Conservation (phyloP, 2,797 vertebrate genomes). For the Neosalanx taihuensis region DNA sequence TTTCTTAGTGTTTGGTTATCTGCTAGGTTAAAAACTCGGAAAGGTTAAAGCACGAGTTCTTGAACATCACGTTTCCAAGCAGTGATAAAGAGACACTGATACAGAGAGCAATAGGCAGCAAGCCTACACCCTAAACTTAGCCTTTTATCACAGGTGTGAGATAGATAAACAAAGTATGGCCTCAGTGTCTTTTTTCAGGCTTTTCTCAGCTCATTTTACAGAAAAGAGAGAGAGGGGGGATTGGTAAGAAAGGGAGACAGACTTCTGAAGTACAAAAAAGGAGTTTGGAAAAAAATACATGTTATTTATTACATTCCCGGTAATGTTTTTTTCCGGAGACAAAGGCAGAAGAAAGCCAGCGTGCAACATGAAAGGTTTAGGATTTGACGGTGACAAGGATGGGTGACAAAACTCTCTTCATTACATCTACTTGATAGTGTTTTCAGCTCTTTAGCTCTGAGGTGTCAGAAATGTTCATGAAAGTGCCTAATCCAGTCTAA, state of each 20-base stretch:
- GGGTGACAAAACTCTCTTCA: conserved; percentile 4
- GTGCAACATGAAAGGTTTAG: conserved; percentile 15
- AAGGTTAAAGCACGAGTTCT: neutral
- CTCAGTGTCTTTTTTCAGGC: conserved; percentile 6
- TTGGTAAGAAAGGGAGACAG: neutral
- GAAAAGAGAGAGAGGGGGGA: neutral
- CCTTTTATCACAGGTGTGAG: conserved; percentile 20
- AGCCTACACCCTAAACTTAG: conserved; percentile 3
- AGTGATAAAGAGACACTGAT: neutral
- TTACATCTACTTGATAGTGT: neutral
- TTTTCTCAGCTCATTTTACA: conserved; percentile 32
- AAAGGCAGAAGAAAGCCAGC: conserved; percentile 7
- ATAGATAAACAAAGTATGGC: conserved; percentile 34
- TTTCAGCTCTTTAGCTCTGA: neutral
- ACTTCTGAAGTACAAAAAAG: neutral
- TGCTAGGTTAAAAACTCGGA: neutral
- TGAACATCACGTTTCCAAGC: neutral
- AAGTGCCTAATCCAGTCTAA: neutral
- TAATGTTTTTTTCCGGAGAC: neutral
- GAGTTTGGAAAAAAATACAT: neutral
- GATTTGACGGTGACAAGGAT: neutral
- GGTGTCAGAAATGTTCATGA: neutral
- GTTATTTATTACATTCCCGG: neutral
- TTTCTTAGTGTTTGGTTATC: neutral
- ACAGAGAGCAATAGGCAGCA: neutral